These are phyloP conservation scores for Gymnarchus niloticus DNA, from an alignment of 2,113 vertebrate species.

Conservation along the genomic window DNA sequence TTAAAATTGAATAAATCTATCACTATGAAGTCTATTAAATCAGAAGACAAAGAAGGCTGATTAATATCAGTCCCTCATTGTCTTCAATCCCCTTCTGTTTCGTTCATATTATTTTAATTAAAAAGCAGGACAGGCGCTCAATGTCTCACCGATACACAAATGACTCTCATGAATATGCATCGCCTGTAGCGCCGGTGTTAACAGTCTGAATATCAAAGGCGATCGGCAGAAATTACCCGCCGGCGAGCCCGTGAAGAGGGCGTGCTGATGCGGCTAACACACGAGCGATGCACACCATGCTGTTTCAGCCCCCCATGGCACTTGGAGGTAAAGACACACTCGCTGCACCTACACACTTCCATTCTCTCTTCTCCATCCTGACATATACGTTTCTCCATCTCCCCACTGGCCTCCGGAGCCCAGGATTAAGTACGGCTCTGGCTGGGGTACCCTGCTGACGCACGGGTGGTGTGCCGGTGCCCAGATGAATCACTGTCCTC, in stretches of 20 bases:
- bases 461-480: constrained; percentile 41
- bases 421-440: background rate
- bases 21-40: constrained; percentile 56
- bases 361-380: background rate
- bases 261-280: background rate
- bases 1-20: constrained; percentile 60
- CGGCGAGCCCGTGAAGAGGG: background rate
- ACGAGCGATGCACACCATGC: background rate
- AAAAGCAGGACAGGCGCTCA: constrained; percentile 17
- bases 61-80: constrained; percentile 52
- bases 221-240: background rate
- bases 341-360: background rate
- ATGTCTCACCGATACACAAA: constrained; percentile 13
- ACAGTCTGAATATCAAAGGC: background rate
- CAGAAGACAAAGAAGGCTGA: constrained; percentile 57
- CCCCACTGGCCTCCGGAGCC: background rate
- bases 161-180: constrained; percentile 34
- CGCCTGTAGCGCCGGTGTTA: background rate
- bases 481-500: constrained; percentile 56
- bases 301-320: background rate
- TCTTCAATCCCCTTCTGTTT: constrained; percentile 45
- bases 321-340: background rate
- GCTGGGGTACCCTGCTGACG: constrained; percentile 36
- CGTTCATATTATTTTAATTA: constrained; percentile 47
- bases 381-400: background rate